Conservation (phyloP, 1,140 invertebrate species). For the Diplogasteroides magnus region DNA sequence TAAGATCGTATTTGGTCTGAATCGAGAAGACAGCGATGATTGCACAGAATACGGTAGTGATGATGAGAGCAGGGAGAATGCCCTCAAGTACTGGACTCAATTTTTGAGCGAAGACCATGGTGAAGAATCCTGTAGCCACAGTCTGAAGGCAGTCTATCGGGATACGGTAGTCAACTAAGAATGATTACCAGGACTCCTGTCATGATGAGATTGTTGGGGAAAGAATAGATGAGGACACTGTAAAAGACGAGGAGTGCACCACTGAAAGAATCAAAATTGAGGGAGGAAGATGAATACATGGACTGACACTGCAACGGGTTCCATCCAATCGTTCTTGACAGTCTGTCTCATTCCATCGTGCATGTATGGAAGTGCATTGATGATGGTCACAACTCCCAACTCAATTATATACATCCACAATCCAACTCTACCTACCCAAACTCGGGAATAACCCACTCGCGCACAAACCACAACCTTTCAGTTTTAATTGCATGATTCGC, state of each 20-base stretch:
- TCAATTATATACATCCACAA: slow-evolving; percentile 15
- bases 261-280: slow-evolving; percentile 35
- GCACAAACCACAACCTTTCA: no score
- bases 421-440: background rate
- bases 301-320: slow-evolving; percentile 35
- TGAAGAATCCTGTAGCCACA: slow-evolving; percentile 44
- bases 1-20: slow-evolving; percentile 47
- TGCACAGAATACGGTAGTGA: slow-evolving; percentile 46
- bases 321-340: slow-evolving; percentile 34
- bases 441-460: no score
- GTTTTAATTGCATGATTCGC: no score
- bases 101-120: slow-evolving; percentile 41
- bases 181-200: slow-evolving; percentile 45
- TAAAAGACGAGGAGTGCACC: slow-evolving; percentile 45
- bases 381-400: slow-evolving; percentile 49
- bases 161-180: background rate
- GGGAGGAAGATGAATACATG: slow-evolving; percentile 16
- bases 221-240: slow-evolving; percentile 47
- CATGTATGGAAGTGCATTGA: slow-evolving; percentile 48
- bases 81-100: slow-evolving; percentile 36
- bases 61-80: slow-evolving; percentile 42
- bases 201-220: slow-evolving; percentile 48
- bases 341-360: slow-evolving; percentile 34
- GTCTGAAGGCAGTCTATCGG: slow-evolving; percentile 31
- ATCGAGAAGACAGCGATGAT: slow-evolving; percentile 47